Percentiles rank a stretch among this genome's conserved stretches.
Evolutionary conservation across 2,113 vertebrate species (phyloP).

Genomic region (sheep (Ovis aries)): DNA sequence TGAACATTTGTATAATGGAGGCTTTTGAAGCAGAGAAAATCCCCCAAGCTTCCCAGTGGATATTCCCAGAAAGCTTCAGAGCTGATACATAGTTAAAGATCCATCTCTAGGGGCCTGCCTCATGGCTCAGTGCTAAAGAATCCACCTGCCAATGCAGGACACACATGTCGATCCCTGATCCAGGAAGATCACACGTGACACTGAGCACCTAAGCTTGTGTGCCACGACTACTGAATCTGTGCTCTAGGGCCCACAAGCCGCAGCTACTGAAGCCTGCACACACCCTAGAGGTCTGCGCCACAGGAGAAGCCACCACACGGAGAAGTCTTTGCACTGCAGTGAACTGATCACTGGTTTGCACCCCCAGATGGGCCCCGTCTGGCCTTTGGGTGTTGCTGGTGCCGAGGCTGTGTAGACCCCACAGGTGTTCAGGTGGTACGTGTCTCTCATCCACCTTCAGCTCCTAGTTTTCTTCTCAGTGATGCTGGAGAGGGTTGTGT

Average conservation of each 20-base stretch:
- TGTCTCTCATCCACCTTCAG: not conserved
- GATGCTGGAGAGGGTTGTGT: not conserved
- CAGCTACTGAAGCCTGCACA: not conserved
- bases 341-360: not conserved
- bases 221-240: not conserved
- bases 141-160: not conserved
- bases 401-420: not conserved
- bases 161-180: not conserved
- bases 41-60: not conserved
- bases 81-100: not conserved
- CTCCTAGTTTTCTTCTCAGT: not conserved
- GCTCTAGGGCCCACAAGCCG: not conserved
- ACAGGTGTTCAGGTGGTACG: not conserved
- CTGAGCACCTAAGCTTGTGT: not conserved
- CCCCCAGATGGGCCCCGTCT: not conserved
- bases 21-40: not conserved
- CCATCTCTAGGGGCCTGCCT: not conserved
- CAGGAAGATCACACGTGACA: not conserved
- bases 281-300: not conserved
- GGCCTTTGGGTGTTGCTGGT: not conserved
- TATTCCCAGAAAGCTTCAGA: not conserved
- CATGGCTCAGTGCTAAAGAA: not conserved
- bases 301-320: not conserved
- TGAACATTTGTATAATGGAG: slow-evolving; percentile 21
- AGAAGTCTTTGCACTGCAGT: not conserved